These are phyloP conservation scores for Reticulitermes speratus DNA, from an alignment of 1,140 invertebrate genomes.

Conservation along the genomic window DNA sequence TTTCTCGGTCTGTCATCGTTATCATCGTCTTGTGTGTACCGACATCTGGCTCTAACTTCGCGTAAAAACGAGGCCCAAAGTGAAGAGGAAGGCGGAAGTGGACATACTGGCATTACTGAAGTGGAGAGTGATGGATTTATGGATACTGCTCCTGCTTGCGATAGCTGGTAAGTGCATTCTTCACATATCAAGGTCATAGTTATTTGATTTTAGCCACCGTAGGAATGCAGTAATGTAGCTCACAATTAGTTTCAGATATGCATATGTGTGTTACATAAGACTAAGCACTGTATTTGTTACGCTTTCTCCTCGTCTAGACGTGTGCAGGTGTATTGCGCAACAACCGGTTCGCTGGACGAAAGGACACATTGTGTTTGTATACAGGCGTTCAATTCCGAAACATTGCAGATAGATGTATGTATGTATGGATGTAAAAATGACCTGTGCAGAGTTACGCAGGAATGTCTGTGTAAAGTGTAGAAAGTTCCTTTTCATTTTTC, in stretches of 20 bases:
- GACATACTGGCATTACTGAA: background rate
- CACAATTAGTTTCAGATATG: background rate
- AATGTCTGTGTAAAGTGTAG: no score
- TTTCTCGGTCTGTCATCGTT: background rate
- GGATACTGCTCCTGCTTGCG: background rate
- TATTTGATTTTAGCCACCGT: background rate
- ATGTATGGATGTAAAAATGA: no score
- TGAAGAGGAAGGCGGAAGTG: background rate
- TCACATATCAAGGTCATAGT: background rate
- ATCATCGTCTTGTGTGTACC: background rate
- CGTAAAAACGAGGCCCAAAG: background rate
- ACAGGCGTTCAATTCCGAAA: no score
- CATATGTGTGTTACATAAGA: background rate
- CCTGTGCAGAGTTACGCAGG: no score
- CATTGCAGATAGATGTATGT: no score
- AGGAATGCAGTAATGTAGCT: background rate
- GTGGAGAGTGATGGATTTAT: background rate
- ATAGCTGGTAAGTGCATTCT: background rate
- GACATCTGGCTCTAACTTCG: background rate
- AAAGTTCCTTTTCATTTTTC: no score
- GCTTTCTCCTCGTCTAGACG: background rate
- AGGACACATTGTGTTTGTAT: no score
- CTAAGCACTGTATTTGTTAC: background rate
- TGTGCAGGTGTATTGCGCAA: background rate
- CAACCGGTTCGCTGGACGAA: background rate